Conservation (phyloP, 2,888 invertebrate species). For the Agrochola lota region DNA sequence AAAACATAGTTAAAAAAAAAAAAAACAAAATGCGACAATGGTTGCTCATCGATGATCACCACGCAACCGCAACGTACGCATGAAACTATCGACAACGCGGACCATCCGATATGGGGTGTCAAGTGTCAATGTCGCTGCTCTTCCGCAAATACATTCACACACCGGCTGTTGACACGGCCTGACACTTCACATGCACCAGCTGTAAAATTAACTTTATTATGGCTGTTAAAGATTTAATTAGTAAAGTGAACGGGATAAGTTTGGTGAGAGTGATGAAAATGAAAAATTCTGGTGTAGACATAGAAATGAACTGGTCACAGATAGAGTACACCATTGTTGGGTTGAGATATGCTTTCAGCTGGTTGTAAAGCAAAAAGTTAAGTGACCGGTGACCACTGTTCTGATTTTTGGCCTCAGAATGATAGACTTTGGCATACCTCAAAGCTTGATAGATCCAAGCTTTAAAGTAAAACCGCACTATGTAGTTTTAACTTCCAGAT, state of each 20-base stretch:
- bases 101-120: conserved; percentile 70
- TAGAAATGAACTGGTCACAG: neutral
- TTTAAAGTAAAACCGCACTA: too few species aligned
- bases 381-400: neutral
- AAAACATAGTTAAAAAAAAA: conserved; percentile 28
- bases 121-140: conserved; percentile 55
- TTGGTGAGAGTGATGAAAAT: neutral
- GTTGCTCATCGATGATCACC: conserved; percentile 71
- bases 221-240: conserved; percentile 38
- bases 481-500: neutral
- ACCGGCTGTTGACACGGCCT: conserved; percentile 68
- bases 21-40: conserved; percentile 36
- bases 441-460: neutral
- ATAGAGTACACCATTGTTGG: neutral
- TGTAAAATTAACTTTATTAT: conserved; percentile 47
- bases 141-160: conserved; percentile 79
- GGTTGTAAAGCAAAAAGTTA: neutral
- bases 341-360: neutral
- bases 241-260: neutral
- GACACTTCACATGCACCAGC: conserved; percentile 68
- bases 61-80: conserved; percentile 71
- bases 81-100: conserved; percentile 43
- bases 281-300: neutral
- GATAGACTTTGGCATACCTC: neutral
- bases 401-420: neutral